Base-by-base conservation (phyloP, 2,113 vertebrate genomes). In the Myiozetetes cayanensis region DNA sequence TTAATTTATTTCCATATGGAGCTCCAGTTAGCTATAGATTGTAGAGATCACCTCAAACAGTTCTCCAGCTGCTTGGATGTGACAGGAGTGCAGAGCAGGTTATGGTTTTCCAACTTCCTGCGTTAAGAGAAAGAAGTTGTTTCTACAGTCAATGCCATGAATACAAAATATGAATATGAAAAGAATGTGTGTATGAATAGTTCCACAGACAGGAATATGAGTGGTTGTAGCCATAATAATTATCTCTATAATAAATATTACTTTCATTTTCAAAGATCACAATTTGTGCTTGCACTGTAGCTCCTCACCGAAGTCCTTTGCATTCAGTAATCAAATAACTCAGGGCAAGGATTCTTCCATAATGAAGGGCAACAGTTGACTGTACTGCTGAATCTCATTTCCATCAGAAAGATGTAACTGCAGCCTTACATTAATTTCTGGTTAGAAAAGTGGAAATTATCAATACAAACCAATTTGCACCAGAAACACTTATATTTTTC, bases 401-500 rank as follows among this genome's bases (percentile, higher is more conserved):
- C 73, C 59, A 75, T 58, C 73, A 84, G 70, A 93, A 93, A 94
- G 56, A 78, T 43, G 3, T 75, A 92, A 89, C 94, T 95, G 62
- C 87, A 89, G 53, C 18, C n/a, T 88, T 25, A 41, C 25, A 6
- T 92, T 85, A 78, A 85, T 92, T 91, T 93, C 74, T 90, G 56
- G 16, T 82, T 92, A 58, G 66, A 92, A 96, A 87, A 89, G 65
- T 70, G 41, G 41, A 78, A 93, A 55, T 78, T 76, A 52, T 76
- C 80, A 72, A 92, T 72, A 89, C 22, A 84, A 95, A 81, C 49
- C 31, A 85, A 87, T 92, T 82, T 82, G 19, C 41, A 61, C 52
- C 23, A 41, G 72, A 89, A 82, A 49, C 31, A 68, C 61, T 86
- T 35, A 3, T 2, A 58, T 87, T 86, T 97, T 88, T 91, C 53